These are phyloP conservation scores for Phortica magna DNA, from an alignment of 2,888 invertebrate species.

Conservation along the genomic window DNA sequence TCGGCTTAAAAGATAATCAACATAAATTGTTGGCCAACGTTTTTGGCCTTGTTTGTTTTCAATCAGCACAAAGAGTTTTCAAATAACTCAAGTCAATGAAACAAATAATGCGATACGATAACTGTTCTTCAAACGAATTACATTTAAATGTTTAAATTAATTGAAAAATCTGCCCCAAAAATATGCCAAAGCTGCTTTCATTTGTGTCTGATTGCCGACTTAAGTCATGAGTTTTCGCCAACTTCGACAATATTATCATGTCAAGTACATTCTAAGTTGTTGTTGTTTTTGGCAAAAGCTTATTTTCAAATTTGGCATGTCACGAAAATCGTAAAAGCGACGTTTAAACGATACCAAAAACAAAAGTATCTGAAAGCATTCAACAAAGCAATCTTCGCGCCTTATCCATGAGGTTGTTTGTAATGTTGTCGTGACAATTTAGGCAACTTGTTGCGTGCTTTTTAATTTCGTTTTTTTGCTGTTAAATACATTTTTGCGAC, in stretches of 20 bases:
- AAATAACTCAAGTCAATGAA: background rate
- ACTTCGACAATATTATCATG: background rate
- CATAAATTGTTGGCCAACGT: no score
- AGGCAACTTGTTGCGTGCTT: conserved; percentile 16
- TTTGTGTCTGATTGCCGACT: no score
- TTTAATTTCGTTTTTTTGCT: background rate
- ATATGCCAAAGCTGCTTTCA: no score
- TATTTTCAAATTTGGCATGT: no score
- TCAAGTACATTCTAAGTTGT: background rate
- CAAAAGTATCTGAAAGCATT: background rate
- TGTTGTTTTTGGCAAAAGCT: background rate
- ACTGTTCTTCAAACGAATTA: background rate
- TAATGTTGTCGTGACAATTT: background rate
- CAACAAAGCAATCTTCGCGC: background rate
- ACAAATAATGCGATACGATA: background rate
- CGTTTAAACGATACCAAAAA: background rate
- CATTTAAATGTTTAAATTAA: no score
- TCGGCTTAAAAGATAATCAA: background rate
- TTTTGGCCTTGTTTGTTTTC: background rate
- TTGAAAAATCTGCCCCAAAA: no score
- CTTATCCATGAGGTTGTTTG: background rate
- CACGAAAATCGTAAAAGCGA: no score
- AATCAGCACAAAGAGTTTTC: background rate
- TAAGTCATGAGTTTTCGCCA: no score
- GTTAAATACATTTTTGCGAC: background rate